Percentiles rank a stretch among this genome's conserved stretches.
phyloP scores from a whole-genome alignment of 2,797 vertebrate species.

The Gallinago solitaria region DNA sequence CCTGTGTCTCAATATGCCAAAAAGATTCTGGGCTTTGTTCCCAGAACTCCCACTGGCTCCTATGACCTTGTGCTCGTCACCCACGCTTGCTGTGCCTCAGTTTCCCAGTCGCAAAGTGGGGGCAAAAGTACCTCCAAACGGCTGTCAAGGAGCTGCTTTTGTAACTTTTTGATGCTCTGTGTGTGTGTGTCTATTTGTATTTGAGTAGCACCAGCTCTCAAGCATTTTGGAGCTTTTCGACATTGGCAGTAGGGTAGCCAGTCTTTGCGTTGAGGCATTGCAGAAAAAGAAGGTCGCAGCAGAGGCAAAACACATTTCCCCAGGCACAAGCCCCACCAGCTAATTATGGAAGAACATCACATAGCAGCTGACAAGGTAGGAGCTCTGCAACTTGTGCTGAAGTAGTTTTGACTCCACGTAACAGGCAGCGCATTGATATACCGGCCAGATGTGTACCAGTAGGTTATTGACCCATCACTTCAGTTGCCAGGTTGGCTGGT shows the following conservation, averaged over 20 bases:
- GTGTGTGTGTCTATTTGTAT: background rate
- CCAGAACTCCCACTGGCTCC: conserved; percentile 52
- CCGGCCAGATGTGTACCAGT: background rate
- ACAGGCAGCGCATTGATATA: background rate
- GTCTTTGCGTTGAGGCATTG: background rate
- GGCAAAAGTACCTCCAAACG: background rate
- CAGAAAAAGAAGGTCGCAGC: background rate
- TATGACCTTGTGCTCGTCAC: conserved; percentile 55
- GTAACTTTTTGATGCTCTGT: background rate
- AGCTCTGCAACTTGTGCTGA: background rate
- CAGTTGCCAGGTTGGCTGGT: conserved; percentile 22
- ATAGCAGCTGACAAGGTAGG: background rate
- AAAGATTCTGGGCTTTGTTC: conserved; percentile 61
- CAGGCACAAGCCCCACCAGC: background rate
- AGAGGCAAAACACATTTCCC: background rate
- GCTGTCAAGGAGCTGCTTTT: background rate
- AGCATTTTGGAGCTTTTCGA: background rate
- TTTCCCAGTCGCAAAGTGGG: background rate
- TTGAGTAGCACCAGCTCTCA: background rate
- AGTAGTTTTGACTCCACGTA: background rate
- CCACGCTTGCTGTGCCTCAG: conserved; percentile 49
- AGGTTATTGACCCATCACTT: background rate
- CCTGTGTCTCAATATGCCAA: conserved; percentile 35
- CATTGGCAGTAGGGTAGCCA: background rate
- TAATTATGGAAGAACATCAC: background rate